Percentiles rank a stretch among this genome's conserved stretches.
These are phyloP conservation scores for Larimichthys crocea DNA, from an alignment of 2,113 vertebrate species.

Conservation along the genomic window DNA sequence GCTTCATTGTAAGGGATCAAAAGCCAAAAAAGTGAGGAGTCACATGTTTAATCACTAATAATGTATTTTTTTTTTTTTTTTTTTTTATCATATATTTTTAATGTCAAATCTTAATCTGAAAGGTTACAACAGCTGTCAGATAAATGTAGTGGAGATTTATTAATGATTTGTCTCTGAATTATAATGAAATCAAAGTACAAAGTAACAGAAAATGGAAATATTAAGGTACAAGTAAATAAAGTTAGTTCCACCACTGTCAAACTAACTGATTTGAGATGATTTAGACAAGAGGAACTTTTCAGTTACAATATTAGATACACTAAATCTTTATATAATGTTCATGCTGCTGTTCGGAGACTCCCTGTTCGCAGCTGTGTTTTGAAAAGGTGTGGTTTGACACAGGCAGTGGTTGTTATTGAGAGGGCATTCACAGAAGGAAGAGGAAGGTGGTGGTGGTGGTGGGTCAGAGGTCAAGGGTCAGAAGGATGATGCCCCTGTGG, in stretches of 20 bases:
- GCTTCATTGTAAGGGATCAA: background rate
- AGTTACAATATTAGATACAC: background rate
- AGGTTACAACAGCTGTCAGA: background rate
- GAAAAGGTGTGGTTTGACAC: constrained; percentile 73
- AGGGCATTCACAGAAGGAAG: constrained; percentile 79
- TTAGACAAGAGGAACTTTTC: background rate
- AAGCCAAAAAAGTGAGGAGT: background rate
- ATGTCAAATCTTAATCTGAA: background rate
- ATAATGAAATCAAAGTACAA: background rate
- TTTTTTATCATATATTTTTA: background rate
- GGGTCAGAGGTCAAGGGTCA: constrained; percentile 70
- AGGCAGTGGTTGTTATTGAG: constrained; percentile 74
- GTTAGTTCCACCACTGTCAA: background rate
- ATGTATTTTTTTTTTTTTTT: background rate
- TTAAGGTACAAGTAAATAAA: background rate
- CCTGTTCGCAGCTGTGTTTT: constrained; percentile 75
- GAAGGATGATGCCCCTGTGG: constrained; percentile 70
- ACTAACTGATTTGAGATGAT: background rate
- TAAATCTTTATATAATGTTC: constrained; percentile 16
- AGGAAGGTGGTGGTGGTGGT: constrained; percentile 53
- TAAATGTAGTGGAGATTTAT: background rate
- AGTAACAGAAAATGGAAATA: background rate
- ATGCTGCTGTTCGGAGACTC: constrained; percentile 28
- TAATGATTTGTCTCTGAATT: background rate
- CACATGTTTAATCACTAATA: background rate